Evolutionary conservation across 2,888 invertebrate genomes (phyloP).

Genomic region (Drosophila macrothrix): DNA sequence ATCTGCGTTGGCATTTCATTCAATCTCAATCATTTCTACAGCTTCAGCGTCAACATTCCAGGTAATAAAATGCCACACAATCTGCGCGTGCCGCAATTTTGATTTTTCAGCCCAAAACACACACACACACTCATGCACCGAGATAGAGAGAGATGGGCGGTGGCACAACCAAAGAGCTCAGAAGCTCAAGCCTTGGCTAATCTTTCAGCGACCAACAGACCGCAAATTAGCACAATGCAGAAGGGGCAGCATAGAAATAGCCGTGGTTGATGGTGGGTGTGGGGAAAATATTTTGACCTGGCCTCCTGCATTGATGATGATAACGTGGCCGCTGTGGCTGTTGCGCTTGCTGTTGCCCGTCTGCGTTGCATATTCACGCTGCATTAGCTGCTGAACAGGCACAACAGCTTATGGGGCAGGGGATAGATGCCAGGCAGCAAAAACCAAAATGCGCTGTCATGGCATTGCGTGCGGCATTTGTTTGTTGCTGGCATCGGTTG

Average conservation of each 20-base stretch:
- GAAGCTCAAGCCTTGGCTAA: slow-evolving; percentile 55
- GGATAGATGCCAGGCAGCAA: slow-evolving; percentile 17
- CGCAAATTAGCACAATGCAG: slow-evolving; percentile 73
- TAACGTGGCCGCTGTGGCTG: slow-evolving; percentile 51
- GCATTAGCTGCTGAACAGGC: slow-evolving; percentile 67
- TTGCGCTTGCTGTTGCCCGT: slow-evolving; percentile 27
- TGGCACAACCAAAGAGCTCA: slow-evolving; percentile 16
- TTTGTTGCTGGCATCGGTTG: slow-evolving; percentile 58
- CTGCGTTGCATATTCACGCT: slow-evolving; percentile 74
- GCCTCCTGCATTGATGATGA: slow-evolving; percentile 76
- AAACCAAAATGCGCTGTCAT: slow-evolving; percentile 45
- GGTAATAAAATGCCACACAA: slow-evolving; percentile 77
- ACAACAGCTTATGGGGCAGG: slow-evolving; percentile 17
- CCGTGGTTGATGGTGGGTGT: neutral
- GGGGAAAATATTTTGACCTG: slow-evolving; percentile 61
- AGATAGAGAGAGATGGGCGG: neutral
- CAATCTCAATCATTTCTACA: slow-evolving; percentile 76
- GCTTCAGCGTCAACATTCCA: slow-evolving; percentile 73
- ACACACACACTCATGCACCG: neutral
- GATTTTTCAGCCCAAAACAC: slow-evolving; percentile 65
- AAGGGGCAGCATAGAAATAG: slow-evolving; percentile 6
- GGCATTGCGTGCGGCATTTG: slow-evolving; percentile 54
- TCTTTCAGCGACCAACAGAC: slow-evolving; percentile 69
- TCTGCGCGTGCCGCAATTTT: slow-evolving; percentile 78
- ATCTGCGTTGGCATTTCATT: slow-evolving; percentile 68